Evolutionary conservation across 1,140 invertebrate species (phyloP).

Genomic region (Drosophila tani): DNA sequence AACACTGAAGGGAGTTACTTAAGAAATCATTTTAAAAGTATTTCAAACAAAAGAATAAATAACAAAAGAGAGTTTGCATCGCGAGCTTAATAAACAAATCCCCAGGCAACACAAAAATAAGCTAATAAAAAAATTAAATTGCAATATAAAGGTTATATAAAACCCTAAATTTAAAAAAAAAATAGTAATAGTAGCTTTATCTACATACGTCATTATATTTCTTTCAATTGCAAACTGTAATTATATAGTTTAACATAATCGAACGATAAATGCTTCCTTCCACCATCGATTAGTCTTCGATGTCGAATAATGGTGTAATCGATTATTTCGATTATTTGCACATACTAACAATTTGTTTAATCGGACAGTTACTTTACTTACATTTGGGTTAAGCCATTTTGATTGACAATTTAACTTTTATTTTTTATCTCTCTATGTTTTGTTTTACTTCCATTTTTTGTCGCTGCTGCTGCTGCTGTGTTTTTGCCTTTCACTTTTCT

Average conservation of each 20-base stretch:
- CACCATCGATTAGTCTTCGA: slow-evolving; percentile 12
- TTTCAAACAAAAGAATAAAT: neutral
- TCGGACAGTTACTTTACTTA: slow-evolving; percentile 22
- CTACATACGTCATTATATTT: neutral
- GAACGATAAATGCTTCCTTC: slow-evolving; percentile 13
- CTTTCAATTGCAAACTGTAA: neutral
- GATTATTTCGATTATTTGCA: slow-evolving; percentile 44
- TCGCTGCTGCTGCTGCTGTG: neutral
- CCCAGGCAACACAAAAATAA: neutral
- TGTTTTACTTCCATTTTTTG: slow-evolving; percentile 4
- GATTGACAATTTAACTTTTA: slow-evolving; percentile 42
- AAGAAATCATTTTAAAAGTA: neutral
- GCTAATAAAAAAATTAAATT: neutral
- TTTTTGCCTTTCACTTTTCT: slow-evolving; percentile 42
- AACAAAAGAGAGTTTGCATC: neutral
- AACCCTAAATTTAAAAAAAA: neutral
- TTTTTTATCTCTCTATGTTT: slow-evolving; percentile 14
- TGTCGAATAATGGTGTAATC: slow-evolving; percentile 9
- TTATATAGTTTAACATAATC: too few species aligned
- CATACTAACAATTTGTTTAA: slow-evolving; percentile 42
- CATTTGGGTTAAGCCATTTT: slow-evolving; percentile 42
- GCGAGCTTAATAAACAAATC: neutral
- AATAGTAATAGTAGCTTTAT: neutral
- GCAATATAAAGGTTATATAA: neutral
- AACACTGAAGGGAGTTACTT: slow-evolving; percentile 2